Percentiles rank a stretch among this genome's conserved stretches.
phyloP scores from a whole-genome alignment of 2,797 vertebrate genomes.

The Jordanella pulchra region DNA sequence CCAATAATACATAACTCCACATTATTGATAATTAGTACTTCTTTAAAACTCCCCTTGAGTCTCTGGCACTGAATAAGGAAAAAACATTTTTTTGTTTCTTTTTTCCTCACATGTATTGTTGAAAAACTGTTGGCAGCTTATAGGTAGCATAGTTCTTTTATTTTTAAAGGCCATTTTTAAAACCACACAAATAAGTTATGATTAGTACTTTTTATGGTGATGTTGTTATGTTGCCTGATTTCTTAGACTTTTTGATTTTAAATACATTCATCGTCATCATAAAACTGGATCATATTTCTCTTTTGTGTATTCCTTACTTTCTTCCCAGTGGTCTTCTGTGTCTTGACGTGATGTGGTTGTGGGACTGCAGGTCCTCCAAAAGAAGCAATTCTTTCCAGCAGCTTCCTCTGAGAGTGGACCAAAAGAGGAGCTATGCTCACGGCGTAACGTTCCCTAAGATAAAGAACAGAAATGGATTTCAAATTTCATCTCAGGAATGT shows the following conservation, averaged over 20 bases:
- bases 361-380: conserved; percentile 69
- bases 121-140: neutral
- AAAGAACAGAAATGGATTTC: conserved; percentile 6
- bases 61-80: neutral
- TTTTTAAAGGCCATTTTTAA: neutral
- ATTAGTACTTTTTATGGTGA: neutral
- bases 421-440: conserved; percentile 86
- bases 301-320: conserved; percentile 74
- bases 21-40: neutral
- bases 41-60: neutral
- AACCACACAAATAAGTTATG: neutral
- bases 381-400: conserved; percentile 80
- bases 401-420: conserved; percentile 88
- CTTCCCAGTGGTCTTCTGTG: conserved; percentile 65
- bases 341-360: conserved; percentile 78
- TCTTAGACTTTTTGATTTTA: neutral
- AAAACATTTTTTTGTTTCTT: neutral
- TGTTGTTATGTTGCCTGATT: neutral
- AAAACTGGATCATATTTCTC: conserved; percentile 1
- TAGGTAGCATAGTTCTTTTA: neutral
- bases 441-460: conserved; percentile 85
- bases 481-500: neutral
- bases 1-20: neutral
- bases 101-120: neutral
- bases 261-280: neutral